Percentiles rank a stretch among this genome's conserved stretches.
These are phyloP conservation scores for Megalonaias nervosa DNA, from an alignment of 1,140 invertebrate genomes.

Conservation along the genomic window DNA sequence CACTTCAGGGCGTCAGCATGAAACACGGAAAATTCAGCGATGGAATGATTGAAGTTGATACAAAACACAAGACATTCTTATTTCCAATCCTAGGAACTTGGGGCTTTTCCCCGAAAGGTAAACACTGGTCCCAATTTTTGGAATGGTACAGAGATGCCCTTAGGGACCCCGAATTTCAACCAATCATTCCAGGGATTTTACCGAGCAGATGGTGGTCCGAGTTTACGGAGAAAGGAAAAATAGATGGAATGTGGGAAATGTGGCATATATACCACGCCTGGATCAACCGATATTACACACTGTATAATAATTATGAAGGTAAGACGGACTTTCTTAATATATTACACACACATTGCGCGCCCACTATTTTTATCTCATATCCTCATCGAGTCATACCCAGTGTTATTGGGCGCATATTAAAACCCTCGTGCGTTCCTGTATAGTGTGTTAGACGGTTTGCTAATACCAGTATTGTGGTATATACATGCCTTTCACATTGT, in stretches of 20 bases:
- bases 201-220: conserved; percentile 34
- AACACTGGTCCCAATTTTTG: conserved; percentile 45
- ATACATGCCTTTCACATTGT: too few species aligned
- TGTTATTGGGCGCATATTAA: too few species aligned
- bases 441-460: too few species aligned
- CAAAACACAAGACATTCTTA: conserved; percentile 24
- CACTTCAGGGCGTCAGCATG: conserved; percentile 37
- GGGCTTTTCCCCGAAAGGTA: conserved; percentile 52
- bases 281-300: conserved; percentile 29
- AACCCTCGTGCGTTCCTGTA: too few species aligned
- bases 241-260: conserved; percentile 51
- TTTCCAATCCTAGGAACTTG: conserved; percentile 51
- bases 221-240: conserved; percentile 22
- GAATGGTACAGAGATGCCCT: conserved; percentile 40
- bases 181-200: conserved; percentile 39
- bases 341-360: too few species aligned
- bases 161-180: conserved; percentile 27
- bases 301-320: conserved; percentile 32
- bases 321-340: neutral
- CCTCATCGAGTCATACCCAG: too few species aligned
- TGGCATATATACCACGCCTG: conserved; percentile 54
- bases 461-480: too few species aligned
- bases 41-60: neutral
- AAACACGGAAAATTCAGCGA: conserved; percentile 23
- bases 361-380: too few species aligned